Conservation (phyloP, 1,140 invertebrate species). For the Drosophila lowei region DNA sequence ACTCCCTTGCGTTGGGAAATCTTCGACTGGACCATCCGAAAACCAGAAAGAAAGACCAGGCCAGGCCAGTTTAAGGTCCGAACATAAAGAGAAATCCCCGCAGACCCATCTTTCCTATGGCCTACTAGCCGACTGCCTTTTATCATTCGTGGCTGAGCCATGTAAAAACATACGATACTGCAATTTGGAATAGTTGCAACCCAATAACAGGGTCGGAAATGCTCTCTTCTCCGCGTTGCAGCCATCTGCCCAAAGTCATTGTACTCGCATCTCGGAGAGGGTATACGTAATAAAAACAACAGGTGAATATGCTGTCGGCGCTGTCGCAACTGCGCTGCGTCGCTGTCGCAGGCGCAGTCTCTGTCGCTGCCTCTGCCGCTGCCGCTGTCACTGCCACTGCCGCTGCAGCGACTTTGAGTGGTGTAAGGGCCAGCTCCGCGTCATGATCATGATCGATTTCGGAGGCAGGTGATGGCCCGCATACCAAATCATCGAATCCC, state of each 20-base stretch:
- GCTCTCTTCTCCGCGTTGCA: too few species aligned
- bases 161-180: too few species aligned
- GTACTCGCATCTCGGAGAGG: constrained; percentile 6
- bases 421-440: constrained; percentile 54
- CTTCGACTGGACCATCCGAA: neutral
- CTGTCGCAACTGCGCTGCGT: constrained; percentile 52
- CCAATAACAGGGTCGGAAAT: too few species aligned
- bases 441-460: constrained; percentile 71
- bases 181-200: too few species aligned
- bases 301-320: constrained; percentile 51
- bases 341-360: constrained; percentile 4
- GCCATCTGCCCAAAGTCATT: too few species aligned
- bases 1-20: constrained; percentile 38
- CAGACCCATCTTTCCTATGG: too few species aligned
- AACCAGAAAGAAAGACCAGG: neutral
- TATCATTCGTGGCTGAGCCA: too few species aligned
- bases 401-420: constrained; percentile 21
- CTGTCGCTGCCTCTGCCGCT: neutral
- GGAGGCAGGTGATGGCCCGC: constrained; percentile 58
- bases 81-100: too few species aligned
- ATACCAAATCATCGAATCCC: constrained; percentile 71
- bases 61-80: too few species aligned
- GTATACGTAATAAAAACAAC: constrained; percentile 43
- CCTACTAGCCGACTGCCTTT: too few species aligned
- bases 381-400: constrained; percentile 7